These are phyloP conservation scores for Phoebastria nigripes DNA, from an alignment of 2,797 vertebrate species.

Conservation along the genomic window DNA sequence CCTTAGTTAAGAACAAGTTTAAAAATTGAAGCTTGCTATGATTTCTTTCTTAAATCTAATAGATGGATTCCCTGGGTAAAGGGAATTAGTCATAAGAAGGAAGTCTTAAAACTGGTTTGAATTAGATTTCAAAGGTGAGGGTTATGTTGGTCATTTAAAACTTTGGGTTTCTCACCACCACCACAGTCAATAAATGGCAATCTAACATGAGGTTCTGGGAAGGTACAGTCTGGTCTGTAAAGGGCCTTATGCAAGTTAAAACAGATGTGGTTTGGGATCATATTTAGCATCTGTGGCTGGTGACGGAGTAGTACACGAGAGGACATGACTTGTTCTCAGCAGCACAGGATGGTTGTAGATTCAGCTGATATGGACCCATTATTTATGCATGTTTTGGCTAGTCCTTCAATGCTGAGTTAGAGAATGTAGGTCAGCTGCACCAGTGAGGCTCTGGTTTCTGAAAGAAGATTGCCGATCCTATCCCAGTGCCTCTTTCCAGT, in stretches of 20 bases:
- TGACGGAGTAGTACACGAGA: neutral
- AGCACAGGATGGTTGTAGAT: neutral
- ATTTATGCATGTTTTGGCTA: neutral
- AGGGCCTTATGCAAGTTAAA: neutral
- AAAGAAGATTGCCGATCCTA: neutral
- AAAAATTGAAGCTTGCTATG: neutral
- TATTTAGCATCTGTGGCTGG: neutral
- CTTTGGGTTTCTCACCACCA: neutral
- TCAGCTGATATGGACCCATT: accelerated
- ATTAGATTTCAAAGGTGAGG: neutral
- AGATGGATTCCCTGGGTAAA: neutral
- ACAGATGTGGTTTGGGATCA: neutral
- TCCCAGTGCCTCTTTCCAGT: neutral
- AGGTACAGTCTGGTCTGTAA: neutral
- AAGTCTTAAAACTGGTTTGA: neutral
- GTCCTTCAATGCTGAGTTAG: neutral
- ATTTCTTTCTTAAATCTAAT: neutral
- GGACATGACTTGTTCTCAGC: neutral
- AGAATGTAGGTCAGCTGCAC: neutral
- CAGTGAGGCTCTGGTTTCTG: neutral
- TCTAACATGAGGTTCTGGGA: neutral
- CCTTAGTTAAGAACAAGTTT: neutral
- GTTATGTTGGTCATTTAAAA: neutral
- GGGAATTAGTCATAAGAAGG: neutral
- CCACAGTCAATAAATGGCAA: neutral